phyloP scores from a whole-genome alignment of 1,140 invertebrate species.

The Archegozetes longisetosus region DNA sequence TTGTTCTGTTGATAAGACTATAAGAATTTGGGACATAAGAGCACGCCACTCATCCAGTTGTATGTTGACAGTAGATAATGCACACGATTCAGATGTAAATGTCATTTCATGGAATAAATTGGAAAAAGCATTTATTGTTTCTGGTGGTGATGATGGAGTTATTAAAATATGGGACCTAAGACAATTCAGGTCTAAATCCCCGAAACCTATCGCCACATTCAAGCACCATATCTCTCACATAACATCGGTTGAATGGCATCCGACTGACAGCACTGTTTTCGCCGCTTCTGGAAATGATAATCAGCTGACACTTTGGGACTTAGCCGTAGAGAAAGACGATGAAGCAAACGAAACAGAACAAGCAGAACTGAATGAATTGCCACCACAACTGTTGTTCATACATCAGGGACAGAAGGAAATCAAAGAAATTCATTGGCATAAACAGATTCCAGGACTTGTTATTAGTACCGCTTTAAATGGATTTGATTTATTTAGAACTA shows the following conservation, averaged over 20 bases:
- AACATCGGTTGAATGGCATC: conserved; percentile 76
- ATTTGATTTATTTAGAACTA: conserved; percentile 96
- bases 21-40: conserved; percentile 52
- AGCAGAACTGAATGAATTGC: conserved; percentile 47
- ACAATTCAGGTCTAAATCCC: conserved; percentile 39
- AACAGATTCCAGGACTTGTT: conserved; percentile 76
- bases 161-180: conserved; percentile 91
- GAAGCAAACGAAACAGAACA: conserved; percentile 37
- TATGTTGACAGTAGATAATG: conserved; percentile 69
- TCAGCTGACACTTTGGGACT: conserved; percentile 93
- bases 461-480: conserved; percentile 86
- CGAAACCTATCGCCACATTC: conserved; percentile 66
- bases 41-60: conserved; percentile 67
- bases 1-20: conserved; percentile 80
- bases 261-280: conserved; percentile 74
- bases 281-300: conserved; percentile 85
- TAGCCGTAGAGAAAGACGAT: conserved; percentile 65
- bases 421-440: conserved; percentile 98
- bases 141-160: conserved; percentile 87
- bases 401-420: conserved; percentile 96
- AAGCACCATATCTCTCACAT: conserved; percentile 82
- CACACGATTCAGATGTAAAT: conserved; percentile 86
- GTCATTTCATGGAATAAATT: conserved; percentile 91
- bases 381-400: conserved; percentile 90
- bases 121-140: conserved; percentile 70